Conservation (phyloP, 2,113 vertebrate species). For the Rousettus leschenaultii region DNA sequence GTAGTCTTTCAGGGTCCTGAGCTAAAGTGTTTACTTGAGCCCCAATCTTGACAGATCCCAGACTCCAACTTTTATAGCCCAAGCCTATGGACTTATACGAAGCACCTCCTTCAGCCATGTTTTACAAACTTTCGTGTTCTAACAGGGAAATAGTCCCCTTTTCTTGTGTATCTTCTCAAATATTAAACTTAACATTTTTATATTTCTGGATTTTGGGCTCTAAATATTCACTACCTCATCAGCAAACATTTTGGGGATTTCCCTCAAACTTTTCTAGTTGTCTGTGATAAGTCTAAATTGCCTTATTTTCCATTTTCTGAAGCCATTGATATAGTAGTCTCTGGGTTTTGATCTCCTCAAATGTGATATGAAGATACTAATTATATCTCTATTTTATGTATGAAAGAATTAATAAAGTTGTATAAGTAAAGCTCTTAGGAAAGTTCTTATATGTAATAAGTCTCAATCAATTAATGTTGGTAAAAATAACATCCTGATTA, state of each 20-base stretch:
- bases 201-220: background rate
- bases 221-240: background rate
- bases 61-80: background rate
- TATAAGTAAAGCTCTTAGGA: background rate
- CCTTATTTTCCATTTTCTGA: background rate
- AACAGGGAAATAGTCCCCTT: background rate
- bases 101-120: background rate
- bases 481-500: background rate
- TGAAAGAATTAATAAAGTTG: constrained; percentile 8
- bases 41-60: background rate
- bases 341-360: background rate
- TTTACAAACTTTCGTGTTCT: background rate
- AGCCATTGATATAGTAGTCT: background rate
- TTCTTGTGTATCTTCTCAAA: background rate
- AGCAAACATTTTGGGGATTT: background rate
- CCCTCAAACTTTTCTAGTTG: background rate
- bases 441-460: background rate
- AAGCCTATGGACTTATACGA: background rate
- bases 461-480: background rate
- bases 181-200: background rate
- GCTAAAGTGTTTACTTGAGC: background rate
- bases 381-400: background rate
- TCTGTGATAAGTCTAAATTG: background rate
- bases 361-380: background rate
- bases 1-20: background rate